Evolutionary conservation across 2,113 vertebrate genomes (phyloP).

Genomic region (Neofelis nebulosa): DNA sequence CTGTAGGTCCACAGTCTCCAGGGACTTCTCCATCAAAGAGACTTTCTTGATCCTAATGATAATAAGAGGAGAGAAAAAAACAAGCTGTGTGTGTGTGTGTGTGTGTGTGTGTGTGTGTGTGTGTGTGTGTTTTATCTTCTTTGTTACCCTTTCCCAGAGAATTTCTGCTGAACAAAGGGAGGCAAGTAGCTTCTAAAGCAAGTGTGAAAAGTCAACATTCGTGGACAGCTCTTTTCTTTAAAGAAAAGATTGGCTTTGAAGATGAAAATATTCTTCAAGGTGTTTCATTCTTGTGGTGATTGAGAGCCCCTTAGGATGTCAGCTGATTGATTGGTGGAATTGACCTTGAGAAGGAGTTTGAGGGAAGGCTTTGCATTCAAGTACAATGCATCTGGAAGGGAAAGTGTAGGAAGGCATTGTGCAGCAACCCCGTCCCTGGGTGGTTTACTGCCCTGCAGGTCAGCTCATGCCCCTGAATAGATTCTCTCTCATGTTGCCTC

Average conservation of each 20-base stretch:
- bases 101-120: not conserved
- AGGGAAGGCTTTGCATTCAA: not conserved
- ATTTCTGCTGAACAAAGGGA: not conserved
- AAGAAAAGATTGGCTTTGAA: slow-evolving; percentile 9
- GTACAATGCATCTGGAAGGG: not conserved
- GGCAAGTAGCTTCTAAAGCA: slow-evolving; percentile 9
- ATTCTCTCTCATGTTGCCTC: not conserved
- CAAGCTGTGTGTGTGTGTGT: not conserved
- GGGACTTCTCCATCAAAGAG: not conserved
- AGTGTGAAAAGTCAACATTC: slow-evolving; percentile 1
- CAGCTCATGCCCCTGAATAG: not conserved
- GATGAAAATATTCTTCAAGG: not conserved
- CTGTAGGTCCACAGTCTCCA: not conserved
- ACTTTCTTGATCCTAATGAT: not conserved
- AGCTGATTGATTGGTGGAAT: not conserved
- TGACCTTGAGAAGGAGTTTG: not conserved
- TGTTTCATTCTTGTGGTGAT: not conserved
- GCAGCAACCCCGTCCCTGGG: fast-evolving
- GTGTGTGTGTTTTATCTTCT: not conserved
- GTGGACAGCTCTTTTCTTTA: not conserved
- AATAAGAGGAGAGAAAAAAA: not conserved
- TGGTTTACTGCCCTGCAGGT: not conserved
- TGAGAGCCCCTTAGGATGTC: not conserved
- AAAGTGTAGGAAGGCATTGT: not conserved
- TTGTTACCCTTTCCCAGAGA: slow-evolving; percentile 17